phyloP scores from a whole-genome alignment of 1,140 invertebrate genomes.

The Riptortus pedestris region DNA sequence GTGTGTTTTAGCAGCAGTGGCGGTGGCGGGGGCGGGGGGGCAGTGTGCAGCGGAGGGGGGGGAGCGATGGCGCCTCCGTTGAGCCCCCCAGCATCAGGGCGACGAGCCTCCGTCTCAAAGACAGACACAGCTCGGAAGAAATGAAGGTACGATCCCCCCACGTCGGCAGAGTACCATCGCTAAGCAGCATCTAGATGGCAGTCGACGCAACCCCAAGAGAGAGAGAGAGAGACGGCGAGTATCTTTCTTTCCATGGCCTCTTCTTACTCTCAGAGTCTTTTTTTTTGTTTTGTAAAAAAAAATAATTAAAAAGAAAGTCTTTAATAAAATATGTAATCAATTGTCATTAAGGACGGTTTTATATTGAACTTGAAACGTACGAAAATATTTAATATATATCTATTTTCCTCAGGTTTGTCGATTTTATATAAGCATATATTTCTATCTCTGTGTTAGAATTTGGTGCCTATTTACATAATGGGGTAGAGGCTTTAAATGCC shows the following conservation, averaged over 20 bases:
- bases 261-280: neutral
- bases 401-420: no score
- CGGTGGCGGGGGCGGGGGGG: neutral
- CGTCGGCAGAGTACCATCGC: neutral
- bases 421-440: no score
- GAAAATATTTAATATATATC: no score
- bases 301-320: no score
- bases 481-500: no score
- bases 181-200: neutral
- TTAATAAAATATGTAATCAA: no score
- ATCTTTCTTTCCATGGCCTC: neutral
- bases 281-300: constrained; percentile 1
- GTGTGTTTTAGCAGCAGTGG: neutral
- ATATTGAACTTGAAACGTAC: no score
- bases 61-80: constrained; percentile 24
- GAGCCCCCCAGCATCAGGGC: constrained; percentile 19
- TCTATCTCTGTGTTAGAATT: no score
- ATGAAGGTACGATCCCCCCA: constrained; percentile 29
- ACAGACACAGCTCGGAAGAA: constrained; percentile 26
- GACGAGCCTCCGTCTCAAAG: constrained; percentile 20
- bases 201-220: neutral
- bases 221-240: neutral
- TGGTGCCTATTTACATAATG: no score
- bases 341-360: no score
- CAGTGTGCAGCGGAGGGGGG: constrained; percentile 16